Percentiles rank a stretch among this genome's conserved stretches.
Conservation (phyloP, 2,113 vertebrate species). For the Romanogobio albipinnatus region DNA sequence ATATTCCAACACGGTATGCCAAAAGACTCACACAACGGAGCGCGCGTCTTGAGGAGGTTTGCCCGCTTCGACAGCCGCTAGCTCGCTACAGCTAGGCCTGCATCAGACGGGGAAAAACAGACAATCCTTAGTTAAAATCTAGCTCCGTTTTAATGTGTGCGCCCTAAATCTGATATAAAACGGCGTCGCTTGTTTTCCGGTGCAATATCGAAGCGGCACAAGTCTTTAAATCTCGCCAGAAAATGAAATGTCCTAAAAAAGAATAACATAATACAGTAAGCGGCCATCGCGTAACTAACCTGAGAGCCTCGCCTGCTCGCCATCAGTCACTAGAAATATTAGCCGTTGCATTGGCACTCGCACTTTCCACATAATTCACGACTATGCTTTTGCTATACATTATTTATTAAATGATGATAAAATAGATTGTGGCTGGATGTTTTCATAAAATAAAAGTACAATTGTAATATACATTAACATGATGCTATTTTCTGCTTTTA, state of each 20-base stretch:
- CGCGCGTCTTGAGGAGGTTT: not conserved
- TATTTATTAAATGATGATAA: not conserved
- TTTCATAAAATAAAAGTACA: not conserved
- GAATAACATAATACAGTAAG: slow-evolving; percentile 71
- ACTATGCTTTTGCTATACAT: not conserved
- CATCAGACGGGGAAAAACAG: slow-evolving; percentile 71
- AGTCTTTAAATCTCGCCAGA: not conserved
- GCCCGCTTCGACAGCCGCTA: slow-evolving; percentile 29
- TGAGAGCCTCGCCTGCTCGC: slow-evolving; percentile 83
- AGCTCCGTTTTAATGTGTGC: slow-evolving; percentile 30
- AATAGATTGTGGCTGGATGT: not conserved
- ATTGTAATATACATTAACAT: not conserved
- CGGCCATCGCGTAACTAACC: slow-evolving; percentile 81
- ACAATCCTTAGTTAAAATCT: slow-evolving; percentile 52
- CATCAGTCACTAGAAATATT: slow-evolving; percentile 73
- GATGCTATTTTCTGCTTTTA: not conserved
- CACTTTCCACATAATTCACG: slow-evolving; percentile 69
- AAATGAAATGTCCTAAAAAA: slow-evolving; percentile 63
- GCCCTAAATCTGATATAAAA: slow-evolving; percentile 46
- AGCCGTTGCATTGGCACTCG: slow-evolving; percentile 12
- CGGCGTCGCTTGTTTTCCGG: slow-evolving; percentile 66
- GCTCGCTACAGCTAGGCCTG: slow-evolving; percentile 69
- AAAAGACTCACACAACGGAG: not conserved
- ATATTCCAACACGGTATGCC: not conserved
- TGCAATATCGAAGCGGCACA: slow-evolving; percentile 32